A percentile compares a stretch with the other conserved stretches of the same genome.
These are phyloP conservation scores for Drosophila demipolita DNA, from an alignment of 2,888 invertebrate genomes.

Conservation along the genomic window DNA sequence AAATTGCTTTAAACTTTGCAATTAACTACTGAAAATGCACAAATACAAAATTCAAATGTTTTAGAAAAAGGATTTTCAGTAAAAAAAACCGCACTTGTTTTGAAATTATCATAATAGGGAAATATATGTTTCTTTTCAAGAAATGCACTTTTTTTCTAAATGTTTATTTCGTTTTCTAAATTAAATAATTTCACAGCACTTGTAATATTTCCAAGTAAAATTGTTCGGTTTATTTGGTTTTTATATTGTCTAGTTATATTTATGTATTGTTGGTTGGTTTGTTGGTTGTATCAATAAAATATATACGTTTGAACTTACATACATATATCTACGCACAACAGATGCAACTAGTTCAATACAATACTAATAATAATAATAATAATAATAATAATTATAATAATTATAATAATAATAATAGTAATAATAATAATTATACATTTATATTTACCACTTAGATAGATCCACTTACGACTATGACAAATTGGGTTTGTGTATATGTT, in stretches of 20 bases:
- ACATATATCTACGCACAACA: slow-evolving; percentile 71
- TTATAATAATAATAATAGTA: slow-evolving; percentile 50
- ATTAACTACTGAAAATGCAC: not conserved
- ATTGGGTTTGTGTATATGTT: slow-evolving; percentile 50
- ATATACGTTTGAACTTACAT: slow-evolving; percentile 72
- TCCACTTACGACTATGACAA: slow-evolving; percentile 75
- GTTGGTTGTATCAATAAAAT: slow-evolving; percentile 65
- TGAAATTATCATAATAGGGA: not conserved
- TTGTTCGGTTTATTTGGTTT: slow-evolving; percentile 66
- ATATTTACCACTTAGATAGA: slow-evolving; percentile 22
- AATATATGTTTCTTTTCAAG: not conserved
- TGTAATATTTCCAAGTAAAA: slow-evolving; percentile 47
- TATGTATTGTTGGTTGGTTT: slow-evolving; percentile 42
- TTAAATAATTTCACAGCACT: not conserved
- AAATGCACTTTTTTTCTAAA: not conserved
- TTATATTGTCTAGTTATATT: slow-evolving; percentile 63
- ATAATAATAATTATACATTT: slow-evolving; percentile 53
- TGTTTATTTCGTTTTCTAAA: not conserved
- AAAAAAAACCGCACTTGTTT: too few relatives aligned
- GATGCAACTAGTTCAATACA: slow-evolving; percentile 66
- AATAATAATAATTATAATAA: slow-evolving; percentile 42
- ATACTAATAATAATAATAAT: slow-evolving; percentile 51
- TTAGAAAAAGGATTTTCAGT: not conserved
- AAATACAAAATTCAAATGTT: not conserved
- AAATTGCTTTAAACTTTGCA: not conserved